A percentile compares a stretch with the other conserved stretches of the same genome.
Evolutionary conservation across 2,797 vertebrate species (phyloP).

Genomic region (Gadopsis bispinosus): DNA sequence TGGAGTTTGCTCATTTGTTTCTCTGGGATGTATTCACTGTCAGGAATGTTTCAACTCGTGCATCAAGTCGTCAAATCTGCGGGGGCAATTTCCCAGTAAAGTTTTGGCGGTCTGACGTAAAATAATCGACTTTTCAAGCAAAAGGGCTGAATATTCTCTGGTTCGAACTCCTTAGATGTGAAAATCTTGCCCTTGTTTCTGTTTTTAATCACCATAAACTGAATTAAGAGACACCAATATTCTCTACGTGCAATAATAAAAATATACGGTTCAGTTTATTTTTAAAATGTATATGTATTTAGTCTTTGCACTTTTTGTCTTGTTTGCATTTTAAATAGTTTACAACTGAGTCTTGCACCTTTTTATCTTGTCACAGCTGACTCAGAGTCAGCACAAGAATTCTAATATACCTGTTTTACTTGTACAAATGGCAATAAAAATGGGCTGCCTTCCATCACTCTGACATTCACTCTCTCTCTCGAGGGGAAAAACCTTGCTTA

Average conservation of each 20-base stretch:
- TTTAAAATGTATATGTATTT: too few relatives aligned
- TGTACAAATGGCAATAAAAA: conserved; percentile 8
- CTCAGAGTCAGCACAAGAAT: too few relatives aligned
- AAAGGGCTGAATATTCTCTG: not conserved
- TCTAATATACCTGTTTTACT: too few relatives aligned
- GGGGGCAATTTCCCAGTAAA: not conserved
- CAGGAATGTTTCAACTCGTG: conserved; percentile 1
- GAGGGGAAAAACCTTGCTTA: conserved; percentile 7
- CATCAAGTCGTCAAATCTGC: conserved; percentile 2
- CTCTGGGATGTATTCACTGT: not conserved
- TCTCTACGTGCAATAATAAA: too few relatives aligned
- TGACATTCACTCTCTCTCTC: conserved; percentile 34
- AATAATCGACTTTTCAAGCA: too few relatives aligned
- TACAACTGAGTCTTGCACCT: too few relatives aligned
- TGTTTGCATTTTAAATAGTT: too few relatives aligned
- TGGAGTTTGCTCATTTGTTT: conserved; percentile 13
- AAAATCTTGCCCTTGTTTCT: not conserved
- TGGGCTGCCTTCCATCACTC: conserved; percentile 52
- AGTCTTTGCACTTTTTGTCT: too few relatives aligned
- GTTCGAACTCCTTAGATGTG: not conserved
- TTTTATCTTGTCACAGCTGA: too few relatives aligned
- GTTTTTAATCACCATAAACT: not conserved
- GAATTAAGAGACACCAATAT: not conserved
- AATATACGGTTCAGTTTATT: too few relatives aligned
- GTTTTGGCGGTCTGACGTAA: not conserved